Base-by-base conservation (phyloP, 2,888 invertebrate genomes). In the Ormyrus nitidulus region DNA sequence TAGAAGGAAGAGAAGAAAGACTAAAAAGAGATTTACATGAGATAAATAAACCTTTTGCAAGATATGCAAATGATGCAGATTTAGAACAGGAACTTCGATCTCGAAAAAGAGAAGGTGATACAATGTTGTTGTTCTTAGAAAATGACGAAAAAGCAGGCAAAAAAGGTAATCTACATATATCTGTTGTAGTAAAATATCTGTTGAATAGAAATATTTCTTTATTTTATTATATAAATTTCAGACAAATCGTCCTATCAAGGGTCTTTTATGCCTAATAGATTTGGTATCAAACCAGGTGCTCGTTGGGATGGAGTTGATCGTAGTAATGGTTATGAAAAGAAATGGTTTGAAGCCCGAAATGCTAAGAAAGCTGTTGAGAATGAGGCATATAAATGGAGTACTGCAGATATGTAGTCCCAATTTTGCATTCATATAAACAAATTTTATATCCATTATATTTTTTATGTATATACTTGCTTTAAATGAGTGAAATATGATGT, bases 251-350 rank as follows among this genome's bases (percentile, higher is more conserved):
- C 91, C 8, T 99, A 98, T 90, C 93, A 94, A 87, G 99, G 99
- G 0, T 94, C 95, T 49, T 96, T 93, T 85, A 95, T 96, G 75
- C 98, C 98, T 11, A 99, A 99, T 92, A 94, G 99, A 1, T 99
- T 95, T 91, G 94, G 95, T 80, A 96, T 99, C 74, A 92, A 93
- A 8, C 99, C 99, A 0, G 99, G 99, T 0, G 96, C 97, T 91
- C 93, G 98, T 11, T 99, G 99, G 99, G 99, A 99, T 89, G 99
- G 99, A 0, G 99, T 99, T 0, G 97, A 99, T 91, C 92, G 99
- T 44, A 98, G 98, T 6, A 99, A 96, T 91, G 99, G 99, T 0
- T 99, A 98, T 89, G 99, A 99, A 90, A 95, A 94, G 86, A 95
- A 96, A 86, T 95, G 95, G 93, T 97, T 98, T 88, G 94, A 94